Conservation (phyloP, 2,797 vertebrate species). For the Petrocephalus sullivani region DNA sequence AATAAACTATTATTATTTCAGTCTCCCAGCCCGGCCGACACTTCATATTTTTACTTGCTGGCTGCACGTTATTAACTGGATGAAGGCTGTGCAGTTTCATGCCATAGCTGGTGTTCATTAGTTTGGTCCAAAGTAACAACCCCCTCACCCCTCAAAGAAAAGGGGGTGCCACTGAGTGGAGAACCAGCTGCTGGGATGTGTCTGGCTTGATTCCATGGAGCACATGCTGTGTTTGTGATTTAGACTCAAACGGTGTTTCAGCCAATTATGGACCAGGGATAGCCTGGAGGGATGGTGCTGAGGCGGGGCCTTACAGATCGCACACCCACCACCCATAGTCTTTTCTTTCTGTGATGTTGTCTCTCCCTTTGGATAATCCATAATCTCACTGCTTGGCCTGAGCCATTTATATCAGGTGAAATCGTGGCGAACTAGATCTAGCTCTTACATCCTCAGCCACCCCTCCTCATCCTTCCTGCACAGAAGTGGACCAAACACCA, state of each 20-base stretch:
- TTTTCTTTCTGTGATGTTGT: not conserved
- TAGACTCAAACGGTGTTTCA: not conserved
- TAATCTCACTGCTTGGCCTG: not conserved
- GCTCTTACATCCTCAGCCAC: not conserved
- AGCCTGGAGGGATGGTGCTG: not conserved
- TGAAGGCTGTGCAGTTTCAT: not conserved
- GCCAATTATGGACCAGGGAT: not conserved
- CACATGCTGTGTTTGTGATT: conserved; percentile 49
- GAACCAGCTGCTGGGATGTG: conserved; percentile 25
- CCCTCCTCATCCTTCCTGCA: not conserved
- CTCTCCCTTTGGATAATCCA: not conserved
- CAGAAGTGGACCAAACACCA: not conserved
- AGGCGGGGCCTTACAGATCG: not conserved
- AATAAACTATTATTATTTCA: not conserved
- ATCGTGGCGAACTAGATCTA: not conserved
- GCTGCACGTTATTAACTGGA: not conserved
- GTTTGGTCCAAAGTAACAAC: not conserved
- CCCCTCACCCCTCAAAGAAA: not conserved
- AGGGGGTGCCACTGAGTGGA: not conserved
- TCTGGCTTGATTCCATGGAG: conserved; percentile 42
- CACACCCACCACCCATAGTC: not conserved
- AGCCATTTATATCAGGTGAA: not conserved
- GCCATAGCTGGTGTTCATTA: conserved; percentile 41
- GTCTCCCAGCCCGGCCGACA: not conserved
- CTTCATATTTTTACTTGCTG: not conserved